Percentiles rank a stretch among this genome's conserved stretches.
phyloP scores from a whole-genome alignment of 1,140 invertebrate genomes.

The Heliconius nattereri region DNA sequence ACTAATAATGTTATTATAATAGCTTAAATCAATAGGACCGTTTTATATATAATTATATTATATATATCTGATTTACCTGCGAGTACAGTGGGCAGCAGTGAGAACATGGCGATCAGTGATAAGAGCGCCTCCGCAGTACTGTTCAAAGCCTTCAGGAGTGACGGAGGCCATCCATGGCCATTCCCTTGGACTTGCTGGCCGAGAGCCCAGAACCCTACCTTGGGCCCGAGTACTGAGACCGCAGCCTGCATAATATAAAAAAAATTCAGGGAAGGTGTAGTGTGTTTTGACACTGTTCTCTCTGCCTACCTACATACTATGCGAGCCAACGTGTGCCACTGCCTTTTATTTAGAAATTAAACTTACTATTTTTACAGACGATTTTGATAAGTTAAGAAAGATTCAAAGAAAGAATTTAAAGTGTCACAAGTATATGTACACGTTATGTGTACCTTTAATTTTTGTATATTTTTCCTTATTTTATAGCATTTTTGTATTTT shows the following conservation, averaged over 20 bases:
- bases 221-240: slow-evolving; percentile 83
- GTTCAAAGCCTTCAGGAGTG: slow-evolving; percentile 80
- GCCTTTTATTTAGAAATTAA: too few relatives aligned
- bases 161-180: slow-evolving; percentile 93
- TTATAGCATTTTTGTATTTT: not conserved
- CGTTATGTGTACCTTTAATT: not conserved
- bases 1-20: too few relatives aligned
- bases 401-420: not conserved
- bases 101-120: slow-evolving; percentile 90
- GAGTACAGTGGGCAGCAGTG: slow-evolving; percentile 90
- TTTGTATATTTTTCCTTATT: not conserved
- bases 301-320: not conserved
- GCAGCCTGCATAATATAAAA: slow-evolving; percentile 79
- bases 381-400: too few relatives aligned
- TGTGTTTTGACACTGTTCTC: not conserved
- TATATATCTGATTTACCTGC: slow-evolving; percentile 52
- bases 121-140: slow-evolving; percentile 89
- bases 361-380: too few relatives aligned
- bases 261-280: not conserved
- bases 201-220: slow-evolving; percentile 82
- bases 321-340: not conserved
- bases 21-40: too few relatives aligned
- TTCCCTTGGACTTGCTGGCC: slow-evolving; percentile 84
- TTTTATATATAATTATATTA: too few relatives aligned
- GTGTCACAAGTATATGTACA: not conserved